These are phyloP conservation scores for Caenorhabditis sp. DNA, from an alignment of 2,888 invertebrate genomes.

Conservation along the genomic window DNA sequence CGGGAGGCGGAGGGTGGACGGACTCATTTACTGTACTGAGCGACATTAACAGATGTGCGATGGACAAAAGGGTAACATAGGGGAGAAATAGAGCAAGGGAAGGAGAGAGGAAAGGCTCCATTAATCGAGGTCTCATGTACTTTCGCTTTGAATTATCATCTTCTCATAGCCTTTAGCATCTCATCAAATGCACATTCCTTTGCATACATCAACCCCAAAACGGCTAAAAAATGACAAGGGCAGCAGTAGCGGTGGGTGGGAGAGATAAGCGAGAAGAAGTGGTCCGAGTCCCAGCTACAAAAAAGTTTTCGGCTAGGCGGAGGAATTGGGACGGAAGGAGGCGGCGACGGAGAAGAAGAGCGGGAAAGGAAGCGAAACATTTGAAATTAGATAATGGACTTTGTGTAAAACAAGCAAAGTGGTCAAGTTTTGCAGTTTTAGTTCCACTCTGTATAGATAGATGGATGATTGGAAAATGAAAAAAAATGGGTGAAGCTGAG, in stretches of 20 bases:
- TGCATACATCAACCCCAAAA: slow-evolving; percentile 53
- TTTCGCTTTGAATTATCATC: slow-evolving; percentile 10
- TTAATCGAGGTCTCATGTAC: slow-evolving; percentile 22
- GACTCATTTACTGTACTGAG: slow-evolving; percentile 26
- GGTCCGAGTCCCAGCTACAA: slow-evolving; percentile 31
- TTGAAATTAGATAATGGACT: slow-evolving; percentile 67
- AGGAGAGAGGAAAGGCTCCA: background rate
- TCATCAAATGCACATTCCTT: slow-evolving; percentile 21
- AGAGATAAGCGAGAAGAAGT: slow-evolving; percentile 23
- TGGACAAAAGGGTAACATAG: background rate
- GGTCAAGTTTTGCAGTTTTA: slow-evolving; percentile 45
- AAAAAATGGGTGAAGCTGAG: too few species aligned
- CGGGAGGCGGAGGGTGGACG: slow-evolving; percentile 14
- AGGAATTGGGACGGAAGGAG: slow-evolving; percentile 23
- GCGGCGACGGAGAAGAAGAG: slow-evolving; percentile 40
- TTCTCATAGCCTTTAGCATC: background rate
- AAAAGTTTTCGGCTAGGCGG: slow-evolving; percentile 28
- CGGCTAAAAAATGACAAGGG: slow-evolving; percentile 50
- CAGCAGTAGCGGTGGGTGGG: slow-evolving; percentile 4
- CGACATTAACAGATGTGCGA: slow-evolving; percentile 32
- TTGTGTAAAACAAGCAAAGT: slow-evolving; percentile 63
- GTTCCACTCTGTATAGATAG: slow-evolving; percentile 11
- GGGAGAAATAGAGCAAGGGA: slow-evolving; percentile 4
- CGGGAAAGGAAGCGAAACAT: slow-evolving; percentile 60
- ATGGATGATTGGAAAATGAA: background rate